These are phyloP conservation scores for Watsonalla binaria DNA, from an alignment of 2,888 invertebrate genomes.

Conservation along the genomic window DNA sequence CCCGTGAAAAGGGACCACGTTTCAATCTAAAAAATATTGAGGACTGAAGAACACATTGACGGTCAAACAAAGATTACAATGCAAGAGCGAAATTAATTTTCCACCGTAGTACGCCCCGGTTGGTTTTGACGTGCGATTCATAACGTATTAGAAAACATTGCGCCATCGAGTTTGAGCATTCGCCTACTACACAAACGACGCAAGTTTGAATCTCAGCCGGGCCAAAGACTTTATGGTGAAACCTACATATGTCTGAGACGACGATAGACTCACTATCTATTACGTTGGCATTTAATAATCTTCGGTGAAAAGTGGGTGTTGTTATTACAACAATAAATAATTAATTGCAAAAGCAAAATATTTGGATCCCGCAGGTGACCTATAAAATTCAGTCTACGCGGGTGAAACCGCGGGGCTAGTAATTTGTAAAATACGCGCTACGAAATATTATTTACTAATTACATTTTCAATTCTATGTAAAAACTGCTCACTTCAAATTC, in stretches of 20 bases:
- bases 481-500: not conserved
- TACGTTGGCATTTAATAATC: too few species aligned
- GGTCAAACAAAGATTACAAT: slow-evolving; percentile 20
- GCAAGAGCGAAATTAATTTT: slow-evolving; percentile 43
- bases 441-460: too few species aligned
- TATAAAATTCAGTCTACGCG: too few species aligned
- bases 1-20: not conserved
- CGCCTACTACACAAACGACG: too few species aligned
- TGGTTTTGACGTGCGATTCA: slow-evolving; percentile 46
- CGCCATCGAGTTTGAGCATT: slow-evolving; percentile 3
- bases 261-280: too few species aligned
- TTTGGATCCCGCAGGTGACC: too few species aligned
- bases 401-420: not conserved
- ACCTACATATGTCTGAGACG: too few species aligned
- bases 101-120: slow-evolving; percentile 19
- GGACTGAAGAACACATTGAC: slow-evolving; percentile 12
- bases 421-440: not conserved
- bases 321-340: too few species aligned
- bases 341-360: too few species aligned
- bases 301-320: too few species aligned
- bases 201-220: too few species aligned
- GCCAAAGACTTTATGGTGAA: too few species aligned
- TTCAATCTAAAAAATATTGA: slow-evolving; percentile 1
- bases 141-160: slow-evolving; percentile 37
- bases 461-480: not conserved